These are phyloP conservation scores for Felis chaus DNA, from an alignment of 2,113 vertebrate species.

Conservation along the genomic window DNA sequence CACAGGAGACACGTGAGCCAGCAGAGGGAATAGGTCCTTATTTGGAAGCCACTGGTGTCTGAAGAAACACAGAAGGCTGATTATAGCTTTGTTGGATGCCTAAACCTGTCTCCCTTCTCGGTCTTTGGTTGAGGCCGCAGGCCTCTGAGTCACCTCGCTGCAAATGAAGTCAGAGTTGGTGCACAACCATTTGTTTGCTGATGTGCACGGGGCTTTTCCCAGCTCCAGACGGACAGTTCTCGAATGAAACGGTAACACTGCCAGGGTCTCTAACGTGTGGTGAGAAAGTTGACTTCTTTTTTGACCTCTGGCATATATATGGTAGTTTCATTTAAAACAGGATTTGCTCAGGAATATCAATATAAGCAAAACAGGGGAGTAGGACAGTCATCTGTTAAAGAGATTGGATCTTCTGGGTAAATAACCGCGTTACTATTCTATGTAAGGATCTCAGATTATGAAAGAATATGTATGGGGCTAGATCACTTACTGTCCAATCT, in stretches of 20 bases:
- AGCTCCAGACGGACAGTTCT: neutral
- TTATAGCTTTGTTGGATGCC: neutral
- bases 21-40: neutral
- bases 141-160: neutral
- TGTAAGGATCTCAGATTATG: neutral
- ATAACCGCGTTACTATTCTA: neutral
- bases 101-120: neutral
- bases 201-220: neutral
- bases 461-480: neutral
- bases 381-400: neutral
- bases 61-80: neutral
- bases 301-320: neutral
- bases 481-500: neutral
- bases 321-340: neutral
- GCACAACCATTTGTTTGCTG: neutral
- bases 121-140: neutral
- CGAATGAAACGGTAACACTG: neutral
- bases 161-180: neutral
- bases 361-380: neutral
- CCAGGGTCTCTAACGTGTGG: neutral
- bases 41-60: conserved; percentile 50
- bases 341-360: neutral
- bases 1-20: neutral
- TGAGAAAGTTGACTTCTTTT: neutral
- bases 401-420: neutral